These are phyloP conservation scores for Ophion ventricosus DNA, from an alignment of 2,888 invertebrate species.

Conservation along the genomic window DNA sequence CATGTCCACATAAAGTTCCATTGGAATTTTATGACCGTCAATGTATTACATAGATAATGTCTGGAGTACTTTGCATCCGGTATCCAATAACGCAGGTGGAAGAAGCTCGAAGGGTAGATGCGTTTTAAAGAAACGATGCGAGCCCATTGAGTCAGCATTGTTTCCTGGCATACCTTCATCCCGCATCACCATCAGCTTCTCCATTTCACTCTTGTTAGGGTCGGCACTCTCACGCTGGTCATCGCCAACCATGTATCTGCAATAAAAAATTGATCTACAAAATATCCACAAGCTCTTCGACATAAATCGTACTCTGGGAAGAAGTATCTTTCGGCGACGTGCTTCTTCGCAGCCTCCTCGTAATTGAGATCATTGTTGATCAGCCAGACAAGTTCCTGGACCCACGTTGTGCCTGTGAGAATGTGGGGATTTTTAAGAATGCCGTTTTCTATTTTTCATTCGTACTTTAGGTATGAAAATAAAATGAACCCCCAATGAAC, in stretches of 20 bases:
- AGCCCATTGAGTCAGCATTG: not conserved
- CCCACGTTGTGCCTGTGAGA: constrained; percentile 88
- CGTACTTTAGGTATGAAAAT: too few species aligned
- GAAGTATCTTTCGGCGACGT: constrained; percentile 6
- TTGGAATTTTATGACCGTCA: not conserved
- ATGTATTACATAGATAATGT: not conserved
- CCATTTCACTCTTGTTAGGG: not conserved
- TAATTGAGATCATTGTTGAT: constrained; percentile 89
- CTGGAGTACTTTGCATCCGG: constrained; percentile 25
- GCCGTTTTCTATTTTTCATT: too few species aligned
- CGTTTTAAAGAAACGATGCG: constrained; percentile 38
- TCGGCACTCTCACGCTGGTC: not conserved
- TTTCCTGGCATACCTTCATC: not conserved
- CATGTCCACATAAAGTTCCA: not conserved
- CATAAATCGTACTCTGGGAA: constrained; percentile 7
- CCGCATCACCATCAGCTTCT: not conserved
- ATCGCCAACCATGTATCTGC: not conserved
- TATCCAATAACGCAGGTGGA: constrained; percentile 26
- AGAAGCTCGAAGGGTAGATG: constrained; percentile 34
- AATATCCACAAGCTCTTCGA: not conserved
- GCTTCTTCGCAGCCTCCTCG: constrained; percentile 83
- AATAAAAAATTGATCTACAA: constrained; percentile 1
- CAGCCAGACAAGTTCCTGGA: constrained; percentile 91
- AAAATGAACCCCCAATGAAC: too few species aligned
- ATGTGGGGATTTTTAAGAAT: not conserved